phyloP scores from a whole-genome alignment of 2,888 invertebrate species.

The Cancer borealis region DNA sequence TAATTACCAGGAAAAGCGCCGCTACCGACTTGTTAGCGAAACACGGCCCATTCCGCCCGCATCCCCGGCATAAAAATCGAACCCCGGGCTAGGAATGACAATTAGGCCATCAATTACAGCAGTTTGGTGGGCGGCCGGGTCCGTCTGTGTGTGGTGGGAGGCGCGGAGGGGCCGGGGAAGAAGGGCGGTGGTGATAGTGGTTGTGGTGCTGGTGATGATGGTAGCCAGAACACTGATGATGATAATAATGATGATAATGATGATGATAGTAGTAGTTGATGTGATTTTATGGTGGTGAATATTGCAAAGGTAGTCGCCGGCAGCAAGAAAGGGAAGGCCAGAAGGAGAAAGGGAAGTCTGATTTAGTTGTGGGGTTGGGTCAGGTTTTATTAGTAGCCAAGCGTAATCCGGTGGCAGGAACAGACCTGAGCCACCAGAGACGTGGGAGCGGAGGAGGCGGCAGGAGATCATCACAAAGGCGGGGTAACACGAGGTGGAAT shows the following conservation, averaged over 20 bases:
- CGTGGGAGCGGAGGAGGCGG: not conserved
- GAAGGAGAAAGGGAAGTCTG: conserved; percentile 15
- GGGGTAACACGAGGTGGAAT: not conserved
- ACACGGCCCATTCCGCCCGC: conserved; percentile 16
- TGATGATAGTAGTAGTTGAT: not conserved
- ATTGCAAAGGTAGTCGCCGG: not conserved
- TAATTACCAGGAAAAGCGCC: conserved; percentile 50
- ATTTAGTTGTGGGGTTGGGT: not conserved
- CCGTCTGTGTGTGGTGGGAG: not conserved
- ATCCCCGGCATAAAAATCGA: conserved; percentile 44
- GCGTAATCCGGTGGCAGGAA: conserved; percentile 55
- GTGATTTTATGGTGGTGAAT: not conserved
- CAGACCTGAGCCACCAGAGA: not conserved
- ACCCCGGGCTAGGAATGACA: conserved; percentile 49
- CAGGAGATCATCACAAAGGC: not conserved
- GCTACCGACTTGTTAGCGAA: conserved; percentile 53
- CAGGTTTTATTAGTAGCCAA: conserved; percentile 46
- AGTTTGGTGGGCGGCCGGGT: conserved; percentile 44
- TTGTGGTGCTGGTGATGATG: not conserved
- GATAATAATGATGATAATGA: not conserved
- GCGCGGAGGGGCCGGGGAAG: not conserved
- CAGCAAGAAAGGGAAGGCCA: not conserved
- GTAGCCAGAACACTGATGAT: not conserved
- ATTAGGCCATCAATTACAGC: conserved; percentile 52
- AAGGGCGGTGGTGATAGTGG: not conserved